These are phyloP conservation scores for Tenodera sinensis DNA, from an alignment of 2,888 invertebrate species.

Conservation along the genomic window DNA sequence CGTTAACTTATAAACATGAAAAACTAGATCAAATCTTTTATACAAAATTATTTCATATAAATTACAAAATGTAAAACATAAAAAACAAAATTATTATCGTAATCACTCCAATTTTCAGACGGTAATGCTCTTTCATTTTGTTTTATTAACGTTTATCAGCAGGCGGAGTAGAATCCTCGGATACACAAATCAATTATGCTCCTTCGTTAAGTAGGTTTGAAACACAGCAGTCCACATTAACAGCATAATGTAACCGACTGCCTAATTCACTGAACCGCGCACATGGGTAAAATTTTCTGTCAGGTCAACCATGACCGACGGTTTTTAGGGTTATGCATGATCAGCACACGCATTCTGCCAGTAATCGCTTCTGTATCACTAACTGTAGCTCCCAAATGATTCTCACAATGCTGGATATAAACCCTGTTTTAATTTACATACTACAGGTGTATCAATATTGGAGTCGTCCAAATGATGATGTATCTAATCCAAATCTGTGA, in stretches of 20 bases:
- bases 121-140: too few relatives aligned
- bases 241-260: background rate
- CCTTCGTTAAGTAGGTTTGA: background rate
- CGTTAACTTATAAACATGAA: too few relatives aligned
- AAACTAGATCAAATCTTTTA: too few relatives aligned
- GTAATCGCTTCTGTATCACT: background rate
- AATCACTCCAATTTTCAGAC: too few relatives aligned
- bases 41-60: too few relatives aligned
- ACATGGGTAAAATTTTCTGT: background rate
- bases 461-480: too few relatives aligned
- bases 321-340: background rate
- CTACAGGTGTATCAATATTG: background rate
- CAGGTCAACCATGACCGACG: background rate
- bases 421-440: background rate
- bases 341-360: background rate
- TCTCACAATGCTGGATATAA: background rate
- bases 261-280: background rate
- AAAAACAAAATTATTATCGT: too few relatives aligned
- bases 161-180: too few relatives aligned
- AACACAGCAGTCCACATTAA: background rate
- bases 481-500: too few relatives aligned
- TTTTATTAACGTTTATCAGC: too few relatives aligned
- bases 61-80: too few relatives aligned
- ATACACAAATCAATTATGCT: too few relatives aligned
- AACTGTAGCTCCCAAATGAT: background rate